These are phyloP conservation scores for Drosophila triauraria DNA, from an alignment of 1,140 invertebrate species.

Conservation along the genomic window DNA sequence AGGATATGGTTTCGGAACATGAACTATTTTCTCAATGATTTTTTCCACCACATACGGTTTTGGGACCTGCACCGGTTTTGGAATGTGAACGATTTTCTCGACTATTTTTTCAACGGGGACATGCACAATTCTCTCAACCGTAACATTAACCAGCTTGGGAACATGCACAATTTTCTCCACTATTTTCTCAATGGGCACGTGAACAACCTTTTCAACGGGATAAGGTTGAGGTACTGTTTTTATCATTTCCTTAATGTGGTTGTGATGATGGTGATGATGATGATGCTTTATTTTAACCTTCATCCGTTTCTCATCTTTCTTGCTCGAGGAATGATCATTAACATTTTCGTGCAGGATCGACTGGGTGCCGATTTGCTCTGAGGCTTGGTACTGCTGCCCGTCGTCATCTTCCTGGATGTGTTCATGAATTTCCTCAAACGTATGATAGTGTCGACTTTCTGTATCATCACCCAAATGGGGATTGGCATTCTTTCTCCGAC, in stretches of 20 bases:
- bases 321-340: conserved; percentile 4
- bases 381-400: conserved; percentile 40
- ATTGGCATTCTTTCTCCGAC: conserved; percentile 13
- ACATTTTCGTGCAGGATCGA: conserved; percentile 11
- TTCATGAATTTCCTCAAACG: conserved; percentile 62
- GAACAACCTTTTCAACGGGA: conserved; percentile 86
- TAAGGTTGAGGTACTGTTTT: conserved; percentile 86
- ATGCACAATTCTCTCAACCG: conserved; percentile 87
- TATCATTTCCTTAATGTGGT: conserved; percentile 87
- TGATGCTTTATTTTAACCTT: conserved; percentile 87
- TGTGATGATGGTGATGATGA: conserved; percentile 88
- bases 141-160: conserved; percentile 65
- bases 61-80: conserved; percentile 72
- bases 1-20: conserved; percentile 86
- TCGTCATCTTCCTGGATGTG: conserved; percentile 54
- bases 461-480: conserved; percentile 6
- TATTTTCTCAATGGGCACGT: conserved; percentile 82
- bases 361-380: conserved; percentile 43
- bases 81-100: conserved; percentile 80
- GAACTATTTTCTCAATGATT: conserved; percentile 65
- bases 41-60: conserved; percentile 64
- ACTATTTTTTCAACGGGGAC: conserved; percentile 86
- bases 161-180: conserved; percentile 78
- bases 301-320: conserved; percentile 37
- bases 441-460: conserved; percentile 47